Base-by-base conservation (phyloP, 2,888 invertebrate species). In the Sipha maydis region DNA sequence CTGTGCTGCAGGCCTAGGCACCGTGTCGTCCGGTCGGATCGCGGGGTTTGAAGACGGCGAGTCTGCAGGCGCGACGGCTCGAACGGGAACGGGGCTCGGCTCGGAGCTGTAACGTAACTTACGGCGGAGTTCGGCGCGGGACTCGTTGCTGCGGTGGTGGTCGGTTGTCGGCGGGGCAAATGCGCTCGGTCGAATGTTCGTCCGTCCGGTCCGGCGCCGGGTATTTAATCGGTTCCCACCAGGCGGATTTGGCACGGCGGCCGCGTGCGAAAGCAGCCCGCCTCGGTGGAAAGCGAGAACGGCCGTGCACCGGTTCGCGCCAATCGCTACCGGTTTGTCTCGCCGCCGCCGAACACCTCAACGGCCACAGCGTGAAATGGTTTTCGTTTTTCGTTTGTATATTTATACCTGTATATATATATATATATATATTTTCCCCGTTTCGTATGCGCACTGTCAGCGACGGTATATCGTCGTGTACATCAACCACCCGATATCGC, bases 161-260 rank as follows among this genome's bases (percentile, higher is more conserved):
- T 54, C 31, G 85, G 21, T 85, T 3, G 21, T 17, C 76, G 71
- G 67, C 4, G 48, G 41, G 41, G n/a, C 78, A 41, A 80, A 38
- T 28, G 38, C 73, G 21, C 14, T 17, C 17, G 77, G 71, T 79
- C 79, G 86, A 86, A 86, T 86, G 86, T 71, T 71, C 8, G 56
- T 31, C 86, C 31, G 56, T 56, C 38, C 86, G 17, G 71, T 69
- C 78, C 69, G 48, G 34, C 25, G 79, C 41, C 78, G 31, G 38
- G 79, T 86, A 79, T 86, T 86, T 86, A 86, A 85, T 77, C 28
- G 85, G 67, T 85, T 85, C 85, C 85, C 85, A 85, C 85, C 85
- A 78, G 41, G 8, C 48, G 77, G 48, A 85, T 85, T 85, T 9
- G 85, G 85, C 48, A 48, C 48, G 67, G 67, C 41, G 31, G 77